These are phyloP conservation scores for Pangasius djambal DNA, from an alignment of 2,797 vertebrate species.

Conservation along the genomic window DNA sequence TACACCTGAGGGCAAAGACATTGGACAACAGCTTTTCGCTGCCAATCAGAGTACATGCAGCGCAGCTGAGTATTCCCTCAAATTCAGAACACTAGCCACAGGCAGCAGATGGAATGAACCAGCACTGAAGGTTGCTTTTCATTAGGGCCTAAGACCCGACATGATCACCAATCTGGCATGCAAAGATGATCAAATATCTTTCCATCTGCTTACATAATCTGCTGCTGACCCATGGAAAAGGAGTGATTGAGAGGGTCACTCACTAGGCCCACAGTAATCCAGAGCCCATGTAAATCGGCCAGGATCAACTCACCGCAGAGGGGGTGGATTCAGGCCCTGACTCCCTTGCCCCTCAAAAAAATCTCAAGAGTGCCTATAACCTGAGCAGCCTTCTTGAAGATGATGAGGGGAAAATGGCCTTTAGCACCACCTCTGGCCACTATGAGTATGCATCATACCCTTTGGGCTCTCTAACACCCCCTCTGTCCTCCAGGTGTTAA, in stretches of 20 bases:
- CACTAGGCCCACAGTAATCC: background rate
- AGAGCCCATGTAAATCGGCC: background rate
- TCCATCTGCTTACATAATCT: slow-evolving; percentile 7
- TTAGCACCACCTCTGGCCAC: background rate
- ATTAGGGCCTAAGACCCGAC: background rate
- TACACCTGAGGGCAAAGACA: background rate
- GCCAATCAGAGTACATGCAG: background rate
- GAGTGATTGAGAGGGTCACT: background rate
- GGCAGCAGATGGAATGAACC: slow-evolving; percentile 19
- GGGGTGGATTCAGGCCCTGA: background rate
- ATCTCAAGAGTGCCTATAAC: background rate
- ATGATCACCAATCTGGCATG: background rate
- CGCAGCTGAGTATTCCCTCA: background rate
- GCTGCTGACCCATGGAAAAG: background rate
- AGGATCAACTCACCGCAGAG: background rate
- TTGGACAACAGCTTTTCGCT: background rate
- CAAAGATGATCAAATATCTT: background rate
- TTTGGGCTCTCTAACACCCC: background rate
- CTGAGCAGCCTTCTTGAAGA: background rate
- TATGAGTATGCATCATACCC: background rate
- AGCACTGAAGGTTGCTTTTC: slow-evolving; percentile 25
- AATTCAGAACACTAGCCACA: background rate
- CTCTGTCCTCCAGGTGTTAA: background rate
- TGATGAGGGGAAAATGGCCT: background rate
- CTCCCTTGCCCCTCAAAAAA: background rate